Evolutionary conservation across 2,797 vertebrate genomes (phyloP).

Genomic region (Bucorvus abyssinicus): DNA sequence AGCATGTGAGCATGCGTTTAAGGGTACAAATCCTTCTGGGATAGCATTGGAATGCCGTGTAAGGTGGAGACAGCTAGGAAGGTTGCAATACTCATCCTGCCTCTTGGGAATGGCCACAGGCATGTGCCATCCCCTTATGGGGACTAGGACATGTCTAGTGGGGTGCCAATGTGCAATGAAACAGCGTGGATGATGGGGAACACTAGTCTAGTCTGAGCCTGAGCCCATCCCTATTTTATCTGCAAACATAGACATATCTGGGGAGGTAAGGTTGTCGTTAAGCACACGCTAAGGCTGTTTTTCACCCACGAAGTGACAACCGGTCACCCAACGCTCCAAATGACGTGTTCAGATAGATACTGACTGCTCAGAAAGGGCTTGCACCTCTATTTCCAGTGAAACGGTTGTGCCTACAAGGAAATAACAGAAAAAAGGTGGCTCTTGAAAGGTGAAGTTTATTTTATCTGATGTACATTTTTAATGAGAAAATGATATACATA

Average conservation of each 20-base stretch:
- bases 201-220: not conserved
- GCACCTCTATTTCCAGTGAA: not conserved
- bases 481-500: not conserved
- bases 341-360: not conserved
- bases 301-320: not conserved
- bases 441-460: not conserved
- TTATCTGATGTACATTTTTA: not conserved
- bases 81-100: rapidly evolving
- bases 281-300: not conserved
- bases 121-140: not conserved
- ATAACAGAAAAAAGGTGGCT: not conserved
- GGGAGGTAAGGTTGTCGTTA: not conserved
- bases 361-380: not conserved
- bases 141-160: not conserved
- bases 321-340: not conserved
- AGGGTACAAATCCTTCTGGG: not conserved
- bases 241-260: not conserved
- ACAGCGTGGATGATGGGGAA: rapidly evolving
- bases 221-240: not conserved
- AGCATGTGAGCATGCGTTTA: not conserved
- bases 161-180: not conserved
- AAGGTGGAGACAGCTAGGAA: not conserved
- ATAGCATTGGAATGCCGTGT: rapidly evolving
- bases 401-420: not conserved
- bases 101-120: not conserved